phyloP scores from a whole-genome alignment of 2,113 vertebrate genomes.

The Myxocyprinus asiaticus region DNA sequence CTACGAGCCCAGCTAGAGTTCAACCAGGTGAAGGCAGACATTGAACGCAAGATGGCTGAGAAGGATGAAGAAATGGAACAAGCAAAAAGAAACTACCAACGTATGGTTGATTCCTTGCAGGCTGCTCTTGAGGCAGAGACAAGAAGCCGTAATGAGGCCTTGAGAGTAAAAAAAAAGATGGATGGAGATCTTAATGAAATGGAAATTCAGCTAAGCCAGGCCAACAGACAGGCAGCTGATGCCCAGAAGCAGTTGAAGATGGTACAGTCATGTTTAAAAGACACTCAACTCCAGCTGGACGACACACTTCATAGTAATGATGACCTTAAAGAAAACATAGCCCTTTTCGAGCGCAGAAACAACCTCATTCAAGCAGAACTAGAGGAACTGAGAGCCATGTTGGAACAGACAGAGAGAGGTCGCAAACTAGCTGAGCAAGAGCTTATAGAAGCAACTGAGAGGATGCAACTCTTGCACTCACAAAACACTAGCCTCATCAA shows the following conservation, averaged over 20 bases:
- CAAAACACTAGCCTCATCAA: conserved; percentile 80
- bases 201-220: conserved; percentile 83
- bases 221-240: conserved; percentile 77
- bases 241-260: conserved; percentile 85
- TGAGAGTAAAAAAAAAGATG: conserved; percentile 87
- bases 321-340: conserved; percentile 82
- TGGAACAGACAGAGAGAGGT: conserved; percentile 82
- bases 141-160: conserved; percentile 78
- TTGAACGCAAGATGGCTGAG: conserved; percentile 77
- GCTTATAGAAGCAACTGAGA: conserved; percentile 79
- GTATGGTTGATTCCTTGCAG: conserved; percentile 80
- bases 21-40: conserved; percentile 78
- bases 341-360: conserved; percentile 79
- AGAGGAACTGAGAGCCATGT: conserved; percentile 78
- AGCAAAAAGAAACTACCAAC: conserved; percentile 77
- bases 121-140: conserved; percentile 78
- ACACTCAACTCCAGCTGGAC: conserved; percentile 82
- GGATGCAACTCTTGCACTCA: conserved; percentile 86
- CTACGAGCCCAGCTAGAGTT: conserved; percentile 80
- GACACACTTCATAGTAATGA: conserved; percentile 70
- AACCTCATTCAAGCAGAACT: conserved; percentile 80
- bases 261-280: conserved; percentile 82
- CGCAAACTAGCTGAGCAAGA: conserved; percentile 86
- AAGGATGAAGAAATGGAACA: conserved; percentile 87
- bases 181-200: conserved; percentile 79